A percentile compares a stretch with the other conserved stretches of the same genome.
These are phyloP conservation scores for Boulengeromyrus knoepffleri DNA, from an alignment of 2,113 vertebrate genomes.

Conservation along the genomic window DNA sequence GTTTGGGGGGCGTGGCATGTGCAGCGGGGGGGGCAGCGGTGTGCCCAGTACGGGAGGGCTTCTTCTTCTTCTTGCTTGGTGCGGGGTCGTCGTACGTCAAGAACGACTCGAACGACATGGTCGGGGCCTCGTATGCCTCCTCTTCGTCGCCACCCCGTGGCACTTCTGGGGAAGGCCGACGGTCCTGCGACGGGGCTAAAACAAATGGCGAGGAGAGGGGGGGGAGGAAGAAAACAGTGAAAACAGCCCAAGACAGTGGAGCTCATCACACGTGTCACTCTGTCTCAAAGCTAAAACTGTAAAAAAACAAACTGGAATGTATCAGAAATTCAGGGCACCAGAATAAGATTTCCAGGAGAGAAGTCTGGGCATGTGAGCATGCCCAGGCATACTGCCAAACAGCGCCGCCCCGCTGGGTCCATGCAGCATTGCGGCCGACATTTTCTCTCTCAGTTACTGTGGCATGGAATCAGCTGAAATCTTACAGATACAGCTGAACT, in stretches of 20 bases:
- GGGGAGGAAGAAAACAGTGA: background rate
- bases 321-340: background rate
- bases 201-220: background rate
- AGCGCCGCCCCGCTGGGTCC: background rate
- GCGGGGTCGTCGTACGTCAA: slow-evolving; percentile 90
- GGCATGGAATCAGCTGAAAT: background rate
- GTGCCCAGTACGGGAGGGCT: slow-evolving; percentile 39
- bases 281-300: background rate
- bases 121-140: slow-evolving; percentile 71
- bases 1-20: slow-evolving; percentile 49
- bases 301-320: background rate
- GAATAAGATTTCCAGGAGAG: background rate
- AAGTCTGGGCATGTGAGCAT: background rate
- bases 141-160: slow-evolving; percentile 46
- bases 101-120: slow-evolving; percentile 96
- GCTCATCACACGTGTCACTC: background rate
- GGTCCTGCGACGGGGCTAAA: slow-evolving; percentile 45
- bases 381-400: background rate
- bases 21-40: slow-evolving; percentile 34
- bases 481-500: background rate
- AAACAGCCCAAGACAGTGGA: background rate
- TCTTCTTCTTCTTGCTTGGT: slow-evolving; percentile 85
- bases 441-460: background rate
- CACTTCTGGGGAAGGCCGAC: slow-evolving; percentile 35
- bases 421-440: background rate